Evolutionary conservation across 2,888 invertebrate genomes (phyloP).

Genomic region (Acanthosepion pharaonis): DNA sequence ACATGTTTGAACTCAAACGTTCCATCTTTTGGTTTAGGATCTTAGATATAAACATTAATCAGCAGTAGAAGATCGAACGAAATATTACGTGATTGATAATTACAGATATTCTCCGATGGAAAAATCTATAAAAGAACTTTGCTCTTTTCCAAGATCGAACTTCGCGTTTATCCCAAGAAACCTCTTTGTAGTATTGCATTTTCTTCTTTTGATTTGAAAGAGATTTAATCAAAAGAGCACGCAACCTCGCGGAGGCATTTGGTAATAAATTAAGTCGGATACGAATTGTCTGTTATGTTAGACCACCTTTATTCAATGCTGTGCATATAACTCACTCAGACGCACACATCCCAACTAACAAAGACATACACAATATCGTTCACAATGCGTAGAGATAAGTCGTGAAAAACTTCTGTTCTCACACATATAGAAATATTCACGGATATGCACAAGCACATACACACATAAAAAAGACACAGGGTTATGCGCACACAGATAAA

Average conservation of each 20-base stretch:
- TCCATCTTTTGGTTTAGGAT: not conserved
- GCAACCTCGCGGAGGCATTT: not conserved
- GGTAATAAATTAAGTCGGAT: not conserved
- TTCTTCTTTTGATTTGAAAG: not conserved
- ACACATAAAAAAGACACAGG: no score
- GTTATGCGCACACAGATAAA: no score
- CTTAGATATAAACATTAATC: not conserved
- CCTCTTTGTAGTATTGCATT: not conserved
- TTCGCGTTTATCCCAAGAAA: not conserved
- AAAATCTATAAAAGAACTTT: not conserved
- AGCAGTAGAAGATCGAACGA: not conserved
- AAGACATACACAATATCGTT: no score
- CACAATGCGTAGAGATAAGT: no score
- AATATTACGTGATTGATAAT: constrained; percentile 22
- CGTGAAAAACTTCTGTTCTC: no score
- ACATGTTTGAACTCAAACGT: not conserved
- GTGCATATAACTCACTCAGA: no score
- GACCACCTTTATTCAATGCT: not conserved
- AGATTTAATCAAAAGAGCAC: constrained; percentile 7
- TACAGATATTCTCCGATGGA: constrained; percentile 33
- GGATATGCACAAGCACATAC: no score
- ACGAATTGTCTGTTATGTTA: not conserved
- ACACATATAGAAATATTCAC: no score
- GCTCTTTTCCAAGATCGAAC: not conserved
- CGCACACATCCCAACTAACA: no score